Conservation (phyloP, 2,113 vertebrate species). For the Brevimyrus niger region DNA sequence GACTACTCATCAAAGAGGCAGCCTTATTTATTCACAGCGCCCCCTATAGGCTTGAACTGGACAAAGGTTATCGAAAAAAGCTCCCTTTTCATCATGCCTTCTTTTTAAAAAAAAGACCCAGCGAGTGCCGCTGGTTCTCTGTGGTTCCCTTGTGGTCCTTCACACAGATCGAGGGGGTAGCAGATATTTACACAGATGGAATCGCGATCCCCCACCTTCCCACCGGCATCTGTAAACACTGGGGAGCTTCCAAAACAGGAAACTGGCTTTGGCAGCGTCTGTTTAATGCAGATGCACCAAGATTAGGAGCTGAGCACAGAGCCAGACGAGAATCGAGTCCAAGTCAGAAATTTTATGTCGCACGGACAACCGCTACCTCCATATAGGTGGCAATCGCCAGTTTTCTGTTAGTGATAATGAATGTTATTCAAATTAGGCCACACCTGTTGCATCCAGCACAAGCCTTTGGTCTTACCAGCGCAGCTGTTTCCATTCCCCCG, state of each 20-base stretch:
- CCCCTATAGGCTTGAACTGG: neutral
- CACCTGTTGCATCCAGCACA: neutral
- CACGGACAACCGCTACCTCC: neutral
- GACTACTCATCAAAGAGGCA: conserved; percentile 54
- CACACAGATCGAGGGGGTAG: conserved; percentile 10
- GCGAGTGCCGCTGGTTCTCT: neutral
- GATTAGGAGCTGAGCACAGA: conserved; percentile 17
- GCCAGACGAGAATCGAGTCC: neutral
- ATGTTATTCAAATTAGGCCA: neutral
- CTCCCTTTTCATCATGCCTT: neutral
- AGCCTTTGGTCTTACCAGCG: conserved; percentile 63
- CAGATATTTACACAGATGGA: conserved; percentile 54
- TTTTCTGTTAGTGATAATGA: neutral
- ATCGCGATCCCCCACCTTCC: conserved; percentile 41
- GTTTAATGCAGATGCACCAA: conserved; percentile 27
- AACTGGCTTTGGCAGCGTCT: conserved; percentile 36
- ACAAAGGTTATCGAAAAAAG: neutral
- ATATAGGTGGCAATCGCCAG: neutral
- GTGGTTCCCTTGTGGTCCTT: neutral
- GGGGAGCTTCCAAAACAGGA: conserved; percentile 43
- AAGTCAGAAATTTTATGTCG: neutral
- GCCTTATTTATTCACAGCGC: conserved; percentile 35
- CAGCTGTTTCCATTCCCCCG: conserved; percentile 79
- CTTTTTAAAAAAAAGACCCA: neutral
- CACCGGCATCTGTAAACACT: conserved; percentile 37